phyloP scores from a whole-genome alignment of 2,113 vertebrate species.

The Macaca nemestrina region DNA sequence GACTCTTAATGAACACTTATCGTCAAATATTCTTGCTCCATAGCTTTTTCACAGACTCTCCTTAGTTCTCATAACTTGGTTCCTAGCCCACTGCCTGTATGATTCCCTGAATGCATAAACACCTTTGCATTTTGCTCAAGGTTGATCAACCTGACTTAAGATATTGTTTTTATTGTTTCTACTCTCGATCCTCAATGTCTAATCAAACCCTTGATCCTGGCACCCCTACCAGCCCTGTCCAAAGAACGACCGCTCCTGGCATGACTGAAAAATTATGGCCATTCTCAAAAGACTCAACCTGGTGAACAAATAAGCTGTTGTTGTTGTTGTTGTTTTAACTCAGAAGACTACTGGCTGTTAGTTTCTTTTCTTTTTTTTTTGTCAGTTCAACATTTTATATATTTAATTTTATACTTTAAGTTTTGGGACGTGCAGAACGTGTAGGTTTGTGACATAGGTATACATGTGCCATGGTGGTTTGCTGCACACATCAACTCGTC shows the following conservation, averaged over 20 bases:
- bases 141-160: background rate
- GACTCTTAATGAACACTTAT: background rate
- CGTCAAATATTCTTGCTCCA: background rate
- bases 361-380: too few species aligned
- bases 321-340: background rate
- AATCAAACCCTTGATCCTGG: background rate
- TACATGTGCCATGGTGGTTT: too few species aligned
- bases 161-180: fast-evolving
- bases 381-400: too few species aligned
- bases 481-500: too few species aligned
- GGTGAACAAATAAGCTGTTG: background rate
- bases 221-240: background rate
- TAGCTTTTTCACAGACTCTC: background rate
- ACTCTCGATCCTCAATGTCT: background rate
- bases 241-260: background rate
- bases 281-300: background rate
- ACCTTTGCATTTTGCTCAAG: background rate
- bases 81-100: fast-evolving
- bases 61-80: background rate
- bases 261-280: background rate
- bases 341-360: background rate
- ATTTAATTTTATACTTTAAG: too few species aligned
- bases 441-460: too few species aligned
- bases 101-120: background rate
- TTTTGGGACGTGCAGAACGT: too few species aligned